Evolutionary conservation across 2,113 vertebrate genomes (phyloP).

Genomic region (Podarcis muralis): DNA sequence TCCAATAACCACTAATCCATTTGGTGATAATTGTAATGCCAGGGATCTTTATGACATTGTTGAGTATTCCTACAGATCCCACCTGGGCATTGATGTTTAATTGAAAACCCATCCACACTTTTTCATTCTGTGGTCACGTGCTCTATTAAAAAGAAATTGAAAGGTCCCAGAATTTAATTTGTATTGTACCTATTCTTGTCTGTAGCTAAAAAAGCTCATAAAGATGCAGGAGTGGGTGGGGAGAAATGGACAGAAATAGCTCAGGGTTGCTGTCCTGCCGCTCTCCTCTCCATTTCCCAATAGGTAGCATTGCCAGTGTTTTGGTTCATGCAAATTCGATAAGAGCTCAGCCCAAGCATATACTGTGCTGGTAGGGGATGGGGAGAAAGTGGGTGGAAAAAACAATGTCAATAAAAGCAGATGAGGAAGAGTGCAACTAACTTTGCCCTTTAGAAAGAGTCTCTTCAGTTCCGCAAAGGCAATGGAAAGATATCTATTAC

Average conservation of each 20-base stretch:
- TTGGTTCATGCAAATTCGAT: not conserved
- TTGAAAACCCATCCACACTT: not conserved
- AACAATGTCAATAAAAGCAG: not conserved
- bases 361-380: not conserved
- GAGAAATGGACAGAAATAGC: not conserved
- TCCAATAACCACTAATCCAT: slow-evolving; percentile 58
- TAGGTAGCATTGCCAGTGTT: not conserved
- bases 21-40: slow-evolving; percentile 42
- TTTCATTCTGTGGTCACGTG: not conserved
- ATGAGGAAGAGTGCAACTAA: not conserved
- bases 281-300: not conserved
- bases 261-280: not conserved
- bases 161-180: not conserved
- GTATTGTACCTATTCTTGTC: not conserved
- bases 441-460: not conserved
- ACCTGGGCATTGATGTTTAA: not conserved
- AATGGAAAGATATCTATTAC: slow-evolving; percentile 11
- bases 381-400: slow-evolving; percentile 17
- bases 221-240: not conserved
- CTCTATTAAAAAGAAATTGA: not conserved
- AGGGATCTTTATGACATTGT: slow-evolving; percentile 21
- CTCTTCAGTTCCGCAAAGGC: not conserved
- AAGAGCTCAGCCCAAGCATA: not conserved
- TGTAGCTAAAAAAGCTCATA: not conserved
- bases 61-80: slow-evolving; percentile 4